Evolutionary conservation across 2,113 vertebrate genomes (phyloP).

Genomic region (Aleadryas rufinucha): DNA sequence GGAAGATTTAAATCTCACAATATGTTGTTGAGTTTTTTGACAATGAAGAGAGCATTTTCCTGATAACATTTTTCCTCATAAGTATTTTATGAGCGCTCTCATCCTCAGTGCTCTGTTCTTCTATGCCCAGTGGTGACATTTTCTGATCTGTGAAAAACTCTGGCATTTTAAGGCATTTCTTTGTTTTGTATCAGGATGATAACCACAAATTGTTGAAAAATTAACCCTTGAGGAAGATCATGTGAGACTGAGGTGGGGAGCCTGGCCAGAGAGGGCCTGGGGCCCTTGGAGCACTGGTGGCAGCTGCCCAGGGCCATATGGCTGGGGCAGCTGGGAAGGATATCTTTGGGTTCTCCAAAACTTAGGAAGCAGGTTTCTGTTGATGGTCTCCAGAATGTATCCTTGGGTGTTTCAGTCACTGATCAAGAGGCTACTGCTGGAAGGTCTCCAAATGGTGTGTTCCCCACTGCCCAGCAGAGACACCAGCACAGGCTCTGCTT

Average conservation of each 20-base stretch:
- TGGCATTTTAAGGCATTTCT: background rate
- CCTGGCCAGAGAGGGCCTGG: background rate
- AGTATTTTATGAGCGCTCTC: background rate
- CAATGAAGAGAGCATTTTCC: background rate
- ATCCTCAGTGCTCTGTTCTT: background rate
- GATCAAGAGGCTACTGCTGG: background rate
- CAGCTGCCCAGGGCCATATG: fast-evolving
- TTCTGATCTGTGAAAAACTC: background rate
- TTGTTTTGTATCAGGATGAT: background rate
- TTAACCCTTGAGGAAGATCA: background rate
- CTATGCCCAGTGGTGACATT: background rate
- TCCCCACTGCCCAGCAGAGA: background rate
- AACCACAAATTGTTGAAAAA: background rate
- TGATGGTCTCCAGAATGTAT: background rate
- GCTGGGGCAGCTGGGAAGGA: background rate
- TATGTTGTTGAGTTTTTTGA: background rate
- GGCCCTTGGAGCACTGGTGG: background rate
- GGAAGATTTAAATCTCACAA: background rate
- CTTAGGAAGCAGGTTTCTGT: background rate
- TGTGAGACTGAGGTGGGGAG: background rate
- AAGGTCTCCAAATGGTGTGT: background rate
- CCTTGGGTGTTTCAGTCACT: background rate
- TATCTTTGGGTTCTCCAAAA: background rate
- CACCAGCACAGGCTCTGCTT: background rate
- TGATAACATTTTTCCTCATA: background rate